Evolutionary conservation across 2,888 invertebrate species (phyloP), one percentile per base, ranked within the genome.

Genomic region (Pseudococcus jackbeardsleyi): DNA sequence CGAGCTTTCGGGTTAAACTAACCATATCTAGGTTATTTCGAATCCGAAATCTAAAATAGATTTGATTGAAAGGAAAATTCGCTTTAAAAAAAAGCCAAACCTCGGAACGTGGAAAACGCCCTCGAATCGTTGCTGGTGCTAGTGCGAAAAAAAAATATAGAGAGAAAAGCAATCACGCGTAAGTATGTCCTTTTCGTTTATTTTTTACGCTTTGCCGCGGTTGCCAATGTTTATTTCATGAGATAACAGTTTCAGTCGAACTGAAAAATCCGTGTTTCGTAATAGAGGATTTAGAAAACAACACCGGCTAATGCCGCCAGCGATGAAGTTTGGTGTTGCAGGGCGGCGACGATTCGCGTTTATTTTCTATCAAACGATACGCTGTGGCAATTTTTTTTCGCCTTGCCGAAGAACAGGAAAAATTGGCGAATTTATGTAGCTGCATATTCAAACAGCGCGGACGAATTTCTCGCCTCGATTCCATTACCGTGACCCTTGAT

Each of bases 21-120:
- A 72, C 68, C 68, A 42, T 42, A 77, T 9, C 19, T n/a, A 79
- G 4, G n/a, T 12, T 79, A 26, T 72, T 72, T 72, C 68, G 68
- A 26, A 72, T 72, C 68, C 33, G 12, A 79, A 79, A 79, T 79
- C 79, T 79, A 79, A 79, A 79, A 79, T 42, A 42, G 79, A 79
- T 79, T 79, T 79, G 79, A 79, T 79, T 79, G 79, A 79, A 79
- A 79, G 79, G 79, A 79, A 79, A 79, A 79, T 79, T 79, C 79
- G 79, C 79, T 79, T 79, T 79, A 42, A 39, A 42, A 72, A 77
- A 77, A 79, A 26, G 12, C 9, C 26, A 33, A 33, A 33, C 26
- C 26, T 79, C 79, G 8, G 9, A 72, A 72, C 26, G 68, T 33
- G 68, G 19, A 79, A 79, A 42, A 79, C 79, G n/a, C 59, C 59